Evolutionary conservation across 2,797 vertebrate genomes (phyloP).

Genomic region (Sebastes hopkinsi): DNA sequence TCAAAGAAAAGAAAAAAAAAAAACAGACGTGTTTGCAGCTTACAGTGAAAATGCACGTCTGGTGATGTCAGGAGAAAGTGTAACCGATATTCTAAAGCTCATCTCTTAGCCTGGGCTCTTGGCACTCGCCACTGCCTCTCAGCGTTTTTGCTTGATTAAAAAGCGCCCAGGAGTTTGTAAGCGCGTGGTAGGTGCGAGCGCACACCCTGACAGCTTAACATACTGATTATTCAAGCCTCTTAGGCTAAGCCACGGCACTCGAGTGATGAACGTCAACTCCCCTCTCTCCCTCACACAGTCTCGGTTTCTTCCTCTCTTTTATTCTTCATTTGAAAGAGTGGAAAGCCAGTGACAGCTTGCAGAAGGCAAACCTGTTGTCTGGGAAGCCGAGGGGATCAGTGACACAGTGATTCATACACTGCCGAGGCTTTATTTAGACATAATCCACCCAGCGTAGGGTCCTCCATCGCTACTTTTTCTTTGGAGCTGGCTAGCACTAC

Average conservation of each 20-base stretch:
- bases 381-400: constrained; percentile 76
- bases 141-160: constrained; percentile 82
- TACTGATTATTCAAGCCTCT: constrained; percentile 87
- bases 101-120: constrained; percentile 66
- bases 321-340: constrained; percentile 66
- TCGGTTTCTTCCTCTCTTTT: constrained; percentile 54
- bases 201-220: constrained; percentile 82
- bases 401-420: constrained; percentile 76
- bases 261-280: constrained; percentile 80
- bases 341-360: constrained; percentile 68
- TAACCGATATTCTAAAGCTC: constrained; percentile 76
- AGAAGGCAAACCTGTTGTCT: constrained; percentile 77
- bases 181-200: constrained; percentile 75
- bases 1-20: background rate
- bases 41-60: constrained; percentile 49
- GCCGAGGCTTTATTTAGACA: constrained; percentile 82
- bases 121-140: constrained; percentile 70
- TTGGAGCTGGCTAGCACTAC: constrained; percentile 25
- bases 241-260: constrained; percentile 82
- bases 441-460: constrained; percentile 75
- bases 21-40: constrained; percentile 48
- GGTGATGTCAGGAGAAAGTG: constrained; percentile 75
- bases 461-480: constrained; percentile 41
- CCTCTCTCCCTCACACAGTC: constrained; percentile 57
- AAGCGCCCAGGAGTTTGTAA: constrained; percentile 79